Evolutionary conservation across 2,113 vertebrate genomes (phyloP), one percentile per base, ranked within the genome.

Genomic region (Struthio camelus): DNA sequence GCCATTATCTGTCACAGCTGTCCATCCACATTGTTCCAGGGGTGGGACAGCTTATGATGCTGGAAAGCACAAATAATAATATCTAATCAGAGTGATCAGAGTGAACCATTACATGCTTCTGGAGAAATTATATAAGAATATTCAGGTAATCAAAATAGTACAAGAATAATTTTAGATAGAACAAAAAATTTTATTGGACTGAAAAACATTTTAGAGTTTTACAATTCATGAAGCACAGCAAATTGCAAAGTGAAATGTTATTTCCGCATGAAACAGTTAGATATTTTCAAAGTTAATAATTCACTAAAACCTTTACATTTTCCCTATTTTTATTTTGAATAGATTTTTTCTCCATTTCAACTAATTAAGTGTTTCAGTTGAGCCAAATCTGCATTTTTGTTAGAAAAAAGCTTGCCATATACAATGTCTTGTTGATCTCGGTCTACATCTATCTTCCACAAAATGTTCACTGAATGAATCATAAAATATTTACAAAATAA

Each of bases 211-310:
- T 46, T 38, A 65, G 32, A 42, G 69, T 2, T 30, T 67, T 42
- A 87, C 34, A 24, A 1, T 3, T 23, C 6, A 76, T 11, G 44
- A 77, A 91, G 8, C 14, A 61, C 0, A 22, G 1, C 0, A 11
- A 44, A 70, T 77, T 95, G 56, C 11, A 69, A 80, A 87, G 58
- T 12, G 5, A 70, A 71, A 20, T 53, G 7, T 42, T 79, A 22
- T 64, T 67, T 89, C 32, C 89, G 9, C 14, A 51, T 61, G 38
- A 79, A 82, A 76, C 9, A 56, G 6, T 65, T 71, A 76, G 59
- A 5, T 23, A 16, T 14, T 91, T 86, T 75, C 24, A 28, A 85
- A 85, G n/a, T n/a, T n/a, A n/a, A 10, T 7, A 64, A 24, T 5
- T 58, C 66, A 36, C 48, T 38, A 2, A 48, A 70, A 13, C 65